Conservation (phyloP, 1,140 invertebrate genomes). For the Holotrichia oblita region DNA sequence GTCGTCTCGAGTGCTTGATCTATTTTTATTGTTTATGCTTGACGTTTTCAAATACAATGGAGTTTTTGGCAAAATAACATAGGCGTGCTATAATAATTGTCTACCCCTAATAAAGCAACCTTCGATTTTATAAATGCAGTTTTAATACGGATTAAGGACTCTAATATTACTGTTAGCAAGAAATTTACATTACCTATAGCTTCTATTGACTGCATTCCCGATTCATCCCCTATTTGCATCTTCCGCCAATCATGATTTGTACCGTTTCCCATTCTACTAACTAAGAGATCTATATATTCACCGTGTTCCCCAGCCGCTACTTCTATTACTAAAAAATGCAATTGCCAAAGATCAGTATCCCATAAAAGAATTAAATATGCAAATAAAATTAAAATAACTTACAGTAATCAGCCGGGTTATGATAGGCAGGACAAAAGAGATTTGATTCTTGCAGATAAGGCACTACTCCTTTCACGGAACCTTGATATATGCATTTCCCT, state of each 20-base stretch:
- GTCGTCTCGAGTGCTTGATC: too few species aligned
- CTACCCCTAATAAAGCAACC: too few species aligned
- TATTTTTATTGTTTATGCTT: too few species aligned
- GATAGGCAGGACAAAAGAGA: constrained; percentile 84
- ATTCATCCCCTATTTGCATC: constrained; percentile 40
- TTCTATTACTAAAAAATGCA: constrained; percentile 77
- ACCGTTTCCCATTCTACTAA: constrained; percentile 75
- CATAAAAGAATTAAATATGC: not conserved
- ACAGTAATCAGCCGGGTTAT: constrained; percentile 93
- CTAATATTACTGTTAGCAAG: too few species aligned
- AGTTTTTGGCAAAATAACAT: too few species aligned
- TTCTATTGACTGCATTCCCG: constrained; percentile 56
- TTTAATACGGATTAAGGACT: too few species aligned
- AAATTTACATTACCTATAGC: constrained; percentile 52
- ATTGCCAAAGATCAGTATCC: not conserved
- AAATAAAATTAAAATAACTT: constrained; percentile 58
- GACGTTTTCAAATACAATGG: too few species aligned
- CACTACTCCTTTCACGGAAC: constrained; percentile 75
- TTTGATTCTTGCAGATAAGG: constrained; percentile 78
- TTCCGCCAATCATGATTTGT: constrained; percentile 67
- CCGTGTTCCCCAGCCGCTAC: constrained; percentile 84
- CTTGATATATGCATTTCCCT: constrained; percentile 86
- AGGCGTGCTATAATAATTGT: too few species aligned
- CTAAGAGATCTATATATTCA: constrained; percentile 67
- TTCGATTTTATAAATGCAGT: too few species aligned